Evolutionary conservation across 2,888 invertebrate genomes (phyloP).

Genomic region (Smittia sp.): DNA sequence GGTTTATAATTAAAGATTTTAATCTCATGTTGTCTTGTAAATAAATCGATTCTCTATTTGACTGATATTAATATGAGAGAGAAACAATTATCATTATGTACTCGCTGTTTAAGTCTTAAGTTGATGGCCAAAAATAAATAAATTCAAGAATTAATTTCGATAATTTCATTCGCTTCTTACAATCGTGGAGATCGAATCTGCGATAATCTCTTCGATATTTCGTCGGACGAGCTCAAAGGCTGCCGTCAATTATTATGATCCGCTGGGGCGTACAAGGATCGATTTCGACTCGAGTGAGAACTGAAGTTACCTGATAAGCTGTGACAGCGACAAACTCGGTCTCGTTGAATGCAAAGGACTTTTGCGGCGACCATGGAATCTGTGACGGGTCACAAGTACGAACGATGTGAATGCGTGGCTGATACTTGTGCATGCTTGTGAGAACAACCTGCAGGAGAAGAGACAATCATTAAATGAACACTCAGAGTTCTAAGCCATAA

Average conservation of each 20-base stretch:
- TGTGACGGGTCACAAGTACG: constrained; percentile 70
- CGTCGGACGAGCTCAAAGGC: neutral
- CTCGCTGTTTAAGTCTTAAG: constrained; percentile 34
- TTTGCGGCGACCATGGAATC: constrained; percentile 68
- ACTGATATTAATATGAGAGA: constrained; percentile 10
- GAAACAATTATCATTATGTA: constrained; percentile 36
- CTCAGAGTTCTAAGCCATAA: constrained; percentile 13
- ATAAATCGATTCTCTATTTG: neutral
- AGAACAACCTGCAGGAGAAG: constrained; percentile 67
- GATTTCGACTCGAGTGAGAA: neutral
- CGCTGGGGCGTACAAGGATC: constrained; percentile 24
- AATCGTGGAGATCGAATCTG: too few species aligned
- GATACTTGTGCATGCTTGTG: constrained; percentile 97
- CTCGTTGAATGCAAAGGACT: constrained; percentile 69
- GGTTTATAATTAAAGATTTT: constrained; percentile 44
- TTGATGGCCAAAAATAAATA: constrained; percentile 40
- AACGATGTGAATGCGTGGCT: constrained; percentile 84
- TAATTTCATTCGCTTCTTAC: neutral
- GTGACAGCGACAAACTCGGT: constrained; percentile 96
- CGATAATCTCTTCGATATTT: neutral
- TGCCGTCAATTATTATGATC: constrained; percentile 25
- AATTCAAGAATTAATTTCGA: constrained; percentile 30
- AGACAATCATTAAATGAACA: neutral
- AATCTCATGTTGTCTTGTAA: neutral
- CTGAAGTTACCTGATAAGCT: constrained; percentile 77